Base-by-base conservation (phyloP, 1,140 invertebrate genomes). In the Aphelinus certus region DNA sequence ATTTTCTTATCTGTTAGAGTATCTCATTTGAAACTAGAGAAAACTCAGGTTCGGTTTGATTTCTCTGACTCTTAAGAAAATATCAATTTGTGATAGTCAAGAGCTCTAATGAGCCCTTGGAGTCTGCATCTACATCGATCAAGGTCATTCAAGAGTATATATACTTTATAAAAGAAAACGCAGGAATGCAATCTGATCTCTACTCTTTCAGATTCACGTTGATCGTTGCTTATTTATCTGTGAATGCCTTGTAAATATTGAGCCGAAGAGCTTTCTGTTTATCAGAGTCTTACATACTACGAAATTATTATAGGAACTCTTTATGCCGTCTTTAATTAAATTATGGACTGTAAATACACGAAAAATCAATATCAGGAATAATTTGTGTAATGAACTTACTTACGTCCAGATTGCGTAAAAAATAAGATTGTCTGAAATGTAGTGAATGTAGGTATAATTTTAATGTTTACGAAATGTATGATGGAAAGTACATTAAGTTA, bases 241-340 rank as follows among this genome's bases (percentile, higher is more conserved):
- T 75, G 73, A 75, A 75, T 66, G 68, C 67, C 60, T 75, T 75
- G 68, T 75, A 75, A 75, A 75, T 75, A 75, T 71, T n/a, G 61
- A 75, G 62, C 49, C n/a, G 46, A 47, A 64, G 73, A 75, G 73
- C 73, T 65, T 75, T 75, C 73, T 58, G 62, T 71, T 75, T 57
- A 70, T 70, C 46, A 57, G 48, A 74, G 42, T 48, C 72, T 49
- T 74, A 56, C 49, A 46, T 68, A 68, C 67, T 62, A 64, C 65
- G 43, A 43, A 68, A 68, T 66, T 1, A 67, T 73, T 74, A 75
- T 68, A 57, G 53, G 26, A n/a, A 61, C 56, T 61, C n/a, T 70
- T 74, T n/a, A 74, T 26, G 51, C n/a, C 45, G 72, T 64, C 45
- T 69, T 65, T 65, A 43, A 71, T 75, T 71, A 65, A 70, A 75